Conservation (phyloP, 37 sponge, comb jelly and placozoan genomes). For the Chondrosia reniformis region DNA sequence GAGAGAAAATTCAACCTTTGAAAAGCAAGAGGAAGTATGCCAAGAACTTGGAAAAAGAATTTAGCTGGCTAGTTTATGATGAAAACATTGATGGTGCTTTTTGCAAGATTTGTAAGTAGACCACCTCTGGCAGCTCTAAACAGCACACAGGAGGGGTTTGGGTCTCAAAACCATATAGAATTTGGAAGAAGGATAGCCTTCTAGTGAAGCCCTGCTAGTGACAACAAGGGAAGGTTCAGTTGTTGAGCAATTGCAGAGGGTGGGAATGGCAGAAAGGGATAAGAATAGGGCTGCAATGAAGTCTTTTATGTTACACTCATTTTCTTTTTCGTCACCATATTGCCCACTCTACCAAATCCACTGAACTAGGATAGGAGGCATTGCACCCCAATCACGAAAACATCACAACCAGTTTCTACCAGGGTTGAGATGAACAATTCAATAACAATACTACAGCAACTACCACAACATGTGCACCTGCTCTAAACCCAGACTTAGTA, state of each 20-base stretch:
- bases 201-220: not conserved
- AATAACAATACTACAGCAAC: too few species aligned
- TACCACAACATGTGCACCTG: too few species aligned
- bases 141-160: not conserved
- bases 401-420: too few species aligned
- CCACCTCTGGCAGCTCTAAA: not conserved
- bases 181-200: conserved; percentile 23
- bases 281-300: not conserved
- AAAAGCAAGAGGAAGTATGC: not conserved
- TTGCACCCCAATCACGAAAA: too few species aligned
- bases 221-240: not conserved
- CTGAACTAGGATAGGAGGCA: too few species aligned
- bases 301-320: not conserved
- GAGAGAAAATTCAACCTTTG: not conserved
- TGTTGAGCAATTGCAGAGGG: not conserved
- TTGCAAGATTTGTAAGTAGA: conserved; percentile 3
- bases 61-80: conserved; percentile 28
- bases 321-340: not conserved
- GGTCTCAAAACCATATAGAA: conserved; percentile 24
- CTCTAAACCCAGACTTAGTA: too few species aligned
- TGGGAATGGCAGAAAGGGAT: not conserved
- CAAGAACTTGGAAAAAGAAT: not conserved
- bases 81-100: conserved; percentile 27
- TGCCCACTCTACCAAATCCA: too few species aligned
- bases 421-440: too few species aligned